These are phyloP conservation scores for Dysidea cf. avara DNA, from an alignment of 37 sponge, comb jelly and placozoan species.

Conservation along the genomic window DNA sequence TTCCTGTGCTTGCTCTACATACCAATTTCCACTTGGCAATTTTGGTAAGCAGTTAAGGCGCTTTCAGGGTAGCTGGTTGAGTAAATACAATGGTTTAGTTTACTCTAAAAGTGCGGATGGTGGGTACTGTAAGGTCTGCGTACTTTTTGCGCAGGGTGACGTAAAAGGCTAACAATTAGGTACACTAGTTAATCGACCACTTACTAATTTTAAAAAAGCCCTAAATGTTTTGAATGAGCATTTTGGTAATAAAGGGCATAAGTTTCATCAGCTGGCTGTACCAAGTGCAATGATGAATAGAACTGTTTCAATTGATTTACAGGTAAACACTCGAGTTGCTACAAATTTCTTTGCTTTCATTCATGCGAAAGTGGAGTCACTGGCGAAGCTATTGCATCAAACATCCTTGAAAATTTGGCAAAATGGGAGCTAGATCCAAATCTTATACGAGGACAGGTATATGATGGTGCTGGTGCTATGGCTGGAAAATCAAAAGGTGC, in stretches of 20 bases:
- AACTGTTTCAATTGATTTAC: too few relatives aligned
- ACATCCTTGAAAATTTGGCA: constrained; percentile 9
- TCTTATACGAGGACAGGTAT: constrained; percentile 18
- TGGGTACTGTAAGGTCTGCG: constrained; percentile 58
- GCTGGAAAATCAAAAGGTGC: too few relatives aligned
- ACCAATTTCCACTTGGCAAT: constrained; percentile 30
- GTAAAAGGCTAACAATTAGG: constrained; percentile 4
- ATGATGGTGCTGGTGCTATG: constrained; percentile 65
- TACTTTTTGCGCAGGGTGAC: constrained; percentile 36
- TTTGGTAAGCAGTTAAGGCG: constrained; percentile 5
- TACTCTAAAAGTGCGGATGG: too few relatives aligned
- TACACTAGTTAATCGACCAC: constrained; percentile 32
- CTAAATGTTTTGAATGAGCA: constrained; percentile 19
- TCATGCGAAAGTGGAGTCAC: constrained; percentile 31
- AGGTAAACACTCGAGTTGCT: too few relatives aligned
- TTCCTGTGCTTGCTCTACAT: too few relatives aligned
- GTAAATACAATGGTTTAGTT: constrained; percentile 26
- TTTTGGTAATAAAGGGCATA: background rate
- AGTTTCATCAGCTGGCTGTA: background rate
- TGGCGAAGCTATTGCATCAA: constrained; percentile 41
- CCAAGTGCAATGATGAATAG: too few relatives aligned
- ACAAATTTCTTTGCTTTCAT: constrained; percentile 24
- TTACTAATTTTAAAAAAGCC: constrained; percentile 42
- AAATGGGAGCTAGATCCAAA: constrained; percentile 24
- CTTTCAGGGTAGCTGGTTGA: constrained; percentile 54